phyloP scores from a whole-genome alignment of 1,140 invertebrate species.

The Brachionus manjavacas region DNA sequence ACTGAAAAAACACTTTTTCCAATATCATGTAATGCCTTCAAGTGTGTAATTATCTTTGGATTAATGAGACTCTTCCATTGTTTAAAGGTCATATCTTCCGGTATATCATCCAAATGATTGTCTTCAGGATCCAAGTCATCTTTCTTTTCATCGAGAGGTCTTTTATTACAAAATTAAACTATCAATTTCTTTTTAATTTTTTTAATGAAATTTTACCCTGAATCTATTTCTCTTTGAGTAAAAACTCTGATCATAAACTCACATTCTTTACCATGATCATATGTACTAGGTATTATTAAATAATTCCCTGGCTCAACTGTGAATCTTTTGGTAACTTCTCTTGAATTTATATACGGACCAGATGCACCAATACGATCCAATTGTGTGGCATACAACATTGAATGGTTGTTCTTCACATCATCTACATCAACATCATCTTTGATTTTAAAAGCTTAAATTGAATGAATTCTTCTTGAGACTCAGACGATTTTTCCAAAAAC shows the following conservation, averaged over 20 bases:
- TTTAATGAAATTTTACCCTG: neutral
- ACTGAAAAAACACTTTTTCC: neutral
- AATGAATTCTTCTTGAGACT: constrained; percentile 41
- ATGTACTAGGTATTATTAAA: constrained; percentile 65
- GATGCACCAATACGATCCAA: constrained; percentile 46
- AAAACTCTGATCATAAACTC: constrained; percentile 64
- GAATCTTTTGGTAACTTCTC: constrained; percentile 54
- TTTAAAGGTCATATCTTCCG: constrained; percentile 35
- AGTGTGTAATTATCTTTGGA: neutral
- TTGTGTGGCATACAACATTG: constrained; percentile 27
- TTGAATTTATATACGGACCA: constrained; percentile 52
- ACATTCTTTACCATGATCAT: constrained; percentile 61
- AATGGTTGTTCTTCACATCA: neutral
- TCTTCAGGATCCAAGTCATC: neutral
- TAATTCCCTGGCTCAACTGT: constrained; percentile 61
- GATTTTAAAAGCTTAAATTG: constrained; percentile 31
- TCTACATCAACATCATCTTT: neutral
- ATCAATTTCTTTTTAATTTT: neutral
- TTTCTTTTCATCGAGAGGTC: constrained; percentile 10
- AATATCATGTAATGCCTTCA: neutral
- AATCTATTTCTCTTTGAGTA: constrained; percentile 49
- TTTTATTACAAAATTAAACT: neutral
- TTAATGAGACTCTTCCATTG: constrained; percentile 23
- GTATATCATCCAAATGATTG: constrained; percentile 27
- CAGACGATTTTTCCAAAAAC: neutral